These are phyloP conservation scores for Ophraella communa DNA, from an alignment of 2,888 invertebrate species.

Conservation along the genomic window DNA sequence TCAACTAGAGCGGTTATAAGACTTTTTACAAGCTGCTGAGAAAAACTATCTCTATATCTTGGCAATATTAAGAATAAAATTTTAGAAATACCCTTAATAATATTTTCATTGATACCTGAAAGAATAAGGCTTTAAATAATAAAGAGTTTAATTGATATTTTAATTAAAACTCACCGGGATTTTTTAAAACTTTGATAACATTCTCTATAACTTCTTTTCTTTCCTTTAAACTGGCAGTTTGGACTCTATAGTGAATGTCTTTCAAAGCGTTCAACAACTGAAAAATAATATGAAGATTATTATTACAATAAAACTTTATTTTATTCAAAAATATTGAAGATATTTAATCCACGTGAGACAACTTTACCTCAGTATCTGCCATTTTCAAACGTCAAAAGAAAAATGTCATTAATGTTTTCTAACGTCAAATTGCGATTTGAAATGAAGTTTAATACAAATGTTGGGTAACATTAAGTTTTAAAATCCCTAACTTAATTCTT, in stretches of 20 bases:
- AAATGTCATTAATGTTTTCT: background rate
- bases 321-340: conserved; percentile 25
- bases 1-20: conserved; percentile 71
- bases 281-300: conserved; percentile 36
- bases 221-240: conserved; percentile 75
- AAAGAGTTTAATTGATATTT: conserved; percentile 11
- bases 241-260: conserved; percentile 76
- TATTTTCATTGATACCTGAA: conserved; percentile 38
- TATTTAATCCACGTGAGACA: conserved; percentile 58
- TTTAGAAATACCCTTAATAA: conserved; percentile 64
- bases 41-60: conserved; percentile 79
- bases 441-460: background rate
- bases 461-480: background rate
- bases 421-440: background rate
- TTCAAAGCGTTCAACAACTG: conserved; percentile 74
- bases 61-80: conserved; percentile 78
- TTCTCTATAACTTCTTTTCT: conserved; percentile 71
- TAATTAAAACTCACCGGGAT: conserved; percentile 68
- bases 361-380: conserved; percentile 73
- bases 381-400: conserved; percentile 56
- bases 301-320: conserved; percentile 26
- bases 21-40: conserved; percentile 76
- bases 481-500: background rate
- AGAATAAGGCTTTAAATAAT: conserved; percentile 18
- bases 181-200: conserved; percentile 73